Evolutionary conservation across 2,888 invertebrate genomes (phyloP).

Genomic region (Coleophora deauratella): DNA sequence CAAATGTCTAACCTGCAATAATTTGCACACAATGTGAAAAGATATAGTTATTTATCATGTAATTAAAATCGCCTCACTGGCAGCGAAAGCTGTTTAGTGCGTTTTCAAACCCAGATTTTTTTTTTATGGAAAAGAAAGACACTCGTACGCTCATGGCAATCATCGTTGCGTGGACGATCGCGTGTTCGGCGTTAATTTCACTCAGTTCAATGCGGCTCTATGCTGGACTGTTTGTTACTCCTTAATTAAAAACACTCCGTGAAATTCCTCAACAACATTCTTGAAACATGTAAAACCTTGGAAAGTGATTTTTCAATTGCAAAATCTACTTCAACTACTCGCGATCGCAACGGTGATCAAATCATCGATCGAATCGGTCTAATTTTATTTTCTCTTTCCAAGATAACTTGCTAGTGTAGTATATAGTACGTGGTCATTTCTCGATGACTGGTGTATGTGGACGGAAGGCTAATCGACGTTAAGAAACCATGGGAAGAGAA

Average conservation of each 20-base stretch:
- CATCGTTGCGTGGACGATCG: constrained; percentile 54
- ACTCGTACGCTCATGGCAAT: constrained; percentile 49
- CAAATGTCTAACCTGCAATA: no score
- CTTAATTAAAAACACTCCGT: background rate
- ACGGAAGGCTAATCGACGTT: constrained; percentile 30
- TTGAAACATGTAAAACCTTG: no score
- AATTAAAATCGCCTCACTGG: constrained; percentile 29
- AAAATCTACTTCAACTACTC: no score
- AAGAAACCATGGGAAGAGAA: constrained; percentile 54
- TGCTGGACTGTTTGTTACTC: background rate
- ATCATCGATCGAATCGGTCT: background rate
- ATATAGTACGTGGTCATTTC: constrained; percentile 24
- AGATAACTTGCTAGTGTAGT: constrained; percentile 17
- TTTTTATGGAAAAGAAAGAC: constrained; percentile 37
- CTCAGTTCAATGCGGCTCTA: constrained; percentile 24
- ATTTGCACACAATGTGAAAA: no score
- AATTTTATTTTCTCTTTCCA: constrained; percentile 27
- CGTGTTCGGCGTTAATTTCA: constrained; percentile 54
- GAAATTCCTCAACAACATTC: background rate
- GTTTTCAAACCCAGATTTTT: constrained; percentile 51
- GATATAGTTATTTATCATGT: no score
- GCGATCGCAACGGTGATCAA: no score
- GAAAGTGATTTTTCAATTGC: no score
- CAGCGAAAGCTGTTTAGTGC: constrained; percentile 58
- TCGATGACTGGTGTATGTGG: constrained; percentile 21